Percentiles rank a stretch among this genome's conserved stretches.
phyloP scores from a whole-genome alignment of 2,888 invertebrate species.

The Mechanitis messenoides region DNA sequence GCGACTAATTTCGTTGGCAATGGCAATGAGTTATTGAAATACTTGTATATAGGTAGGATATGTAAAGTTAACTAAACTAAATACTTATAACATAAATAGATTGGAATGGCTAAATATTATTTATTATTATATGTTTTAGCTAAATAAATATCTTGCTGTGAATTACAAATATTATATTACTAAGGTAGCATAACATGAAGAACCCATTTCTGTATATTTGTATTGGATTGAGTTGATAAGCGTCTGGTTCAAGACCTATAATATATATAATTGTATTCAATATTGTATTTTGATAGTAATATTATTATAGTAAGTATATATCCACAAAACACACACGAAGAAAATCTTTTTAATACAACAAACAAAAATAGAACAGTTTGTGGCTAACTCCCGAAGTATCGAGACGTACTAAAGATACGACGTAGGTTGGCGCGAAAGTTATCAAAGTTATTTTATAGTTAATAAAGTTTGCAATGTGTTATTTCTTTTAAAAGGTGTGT shows the following conservation, averaged over 20 bases:
- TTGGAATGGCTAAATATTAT: neutral
- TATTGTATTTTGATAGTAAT: too few species aligned
- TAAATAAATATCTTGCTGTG: too few species aligned
- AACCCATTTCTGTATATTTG: too few species aligned
- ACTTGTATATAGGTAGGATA: too few species aligned
- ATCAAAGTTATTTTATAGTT: slow-evolving; percentile 23
- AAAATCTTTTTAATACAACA: slow-evolving; percentile 50
- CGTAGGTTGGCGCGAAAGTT: slow-evolving; percentile 43
- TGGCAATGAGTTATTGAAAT: slow-evolving; percentile 1
- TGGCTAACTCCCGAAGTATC: slow-evolving; percentile 45
- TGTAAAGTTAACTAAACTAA: neutral
- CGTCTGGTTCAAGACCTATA: too few species aligned
- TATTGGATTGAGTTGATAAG: too few species aligned
- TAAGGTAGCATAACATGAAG: too few species aligned
- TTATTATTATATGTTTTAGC: neutral
- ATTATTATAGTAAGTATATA: slow-evolving; percentile 12
- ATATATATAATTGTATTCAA: too few species aligned
- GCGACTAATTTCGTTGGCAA: slow-evolving; percentile 3
- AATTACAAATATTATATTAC: too few species aligned
- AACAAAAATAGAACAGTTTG: slow-evolving; percentile 67
- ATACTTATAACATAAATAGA: neutral
- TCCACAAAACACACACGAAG: slow-evolving; percentile 42
- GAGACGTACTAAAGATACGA: slow-evolving; percentile 37
- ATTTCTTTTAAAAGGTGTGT: too few species aligned
- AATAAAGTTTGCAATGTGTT: slow-evolving; percentile 14